Conservation (phyloP, 1,140 invertebrate species). For the Neodiprion fabricii region DNA sequence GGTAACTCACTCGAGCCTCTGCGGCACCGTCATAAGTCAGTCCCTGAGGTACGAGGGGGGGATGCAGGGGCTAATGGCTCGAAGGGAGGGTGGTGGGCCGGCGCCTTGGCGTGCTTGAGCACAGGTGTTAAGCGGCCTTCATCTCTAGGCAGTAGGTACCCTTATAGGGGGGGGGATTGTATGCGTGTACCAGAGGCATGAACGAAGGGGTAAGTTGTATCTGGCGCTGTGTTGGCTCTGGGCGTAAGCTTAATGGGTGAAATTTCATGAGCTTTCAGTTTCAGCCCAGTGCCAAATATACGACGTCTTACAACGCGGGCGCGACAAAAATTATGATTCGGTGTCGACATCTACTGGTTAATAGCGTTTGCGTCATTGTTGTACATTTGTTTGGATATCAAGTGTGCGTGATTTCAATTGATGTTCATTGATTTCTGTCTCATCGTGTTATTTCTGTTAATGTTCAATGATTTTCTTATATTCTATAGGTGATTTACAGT, state of each 20-base stretch:
- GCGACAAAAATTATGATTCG: no score
- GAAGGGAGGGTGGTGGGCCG: background rate
- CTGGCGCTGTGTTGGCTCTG: slow-evolving; percentile 35
- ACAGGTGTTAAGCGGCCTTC: slow-evolving; percentile 28
- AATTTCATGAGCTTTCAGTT: slow-evolving; percentile 39
- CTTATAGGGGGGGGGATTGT: background rate
- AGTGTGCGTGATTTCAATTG: no score
- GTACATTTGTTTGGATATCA: no score
- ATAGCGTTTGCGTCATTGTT: no score
- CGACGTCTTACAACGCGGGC: no score
- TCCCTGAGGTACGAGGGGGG: slow-evolving; percentile 30
- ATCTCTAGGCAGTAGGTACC: slow-evolving; percentile 7
- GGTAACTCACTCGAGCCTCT: slow-evolving; percentile 42
- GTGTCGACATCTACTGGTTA: no score
- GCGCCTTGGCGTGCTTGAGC: slow-evolving; percentile 22
- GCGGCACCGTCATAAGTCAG: slow-evolving; percentile 41
- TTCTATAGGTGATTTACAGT: no score
- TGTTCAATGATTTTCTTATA: no score
- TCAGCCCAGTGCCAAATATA: background rate
- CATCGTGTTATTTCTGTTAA: no score
- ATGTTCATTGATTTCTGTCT: no score
- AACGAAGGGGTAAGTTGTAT: slow-evolving; percentile 16
- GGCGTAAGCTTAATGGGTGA: slow-evolving; percentile 37
- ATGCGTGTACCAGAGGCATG: background rate
- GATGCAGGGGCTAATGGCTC: slow-evolving; percentile 40